These are phyloP conservation scores for Tineola bisselliella DNA, from an alignment of 2,888 invertebrate species.

Conservation along the genomic window DNA sequence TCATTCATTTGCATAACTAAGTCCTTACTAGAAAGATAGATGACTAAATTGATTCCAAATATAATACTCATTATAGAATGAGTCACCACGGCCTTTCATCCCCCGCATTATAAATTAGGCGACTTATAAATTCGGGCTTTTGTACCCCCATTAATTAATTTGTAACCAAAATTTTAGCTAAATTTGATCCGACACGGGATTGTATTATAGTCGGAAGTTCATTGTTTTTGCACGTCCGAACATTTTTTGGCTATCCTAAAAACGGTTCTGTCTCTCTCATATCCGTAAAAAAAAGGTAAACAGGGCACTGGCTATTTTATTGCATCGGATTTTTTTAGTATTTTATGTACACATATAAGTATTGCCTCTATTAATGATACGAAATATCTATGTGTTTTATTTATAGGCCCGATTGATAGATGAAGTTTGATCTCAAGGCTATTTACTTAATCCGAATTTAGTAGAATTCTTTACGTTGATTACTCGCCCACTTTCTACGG, in stretches of 20 bases:
- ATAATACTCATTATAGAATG: no score
- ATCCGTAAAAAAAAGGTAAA: neutral
- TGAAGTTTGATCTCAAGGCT: neutral
- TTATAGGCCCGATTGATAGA: neutral
- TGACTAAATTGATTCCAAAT: no score
- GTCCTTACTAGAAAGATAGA: no score
- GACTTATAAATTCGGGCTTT: no score
- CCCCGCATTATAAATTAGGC: no score
- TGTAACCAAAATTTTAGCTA: neutral
- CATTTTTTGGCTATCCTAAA: neutral
- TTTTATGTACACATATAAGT: neutral
- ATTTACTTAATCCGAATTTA: constrained; percentile 2
- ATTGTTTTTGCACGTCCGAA: neutral
- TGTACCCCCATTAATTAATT: neutral
- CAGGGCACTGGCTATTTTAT: neutral
- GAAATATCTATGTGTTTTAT: constrained; percentile 1
- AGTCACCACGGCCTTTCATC: no score
- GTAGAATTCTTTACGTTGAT: neutral
- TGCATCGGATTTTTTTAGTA: neutral
- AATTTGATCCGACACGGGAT: neutral
- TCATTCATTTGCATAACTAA: no score
- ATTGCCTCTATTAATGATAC: neutral
- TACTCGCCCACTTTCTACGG: neutral
- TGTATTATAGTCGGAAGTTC: neutral
- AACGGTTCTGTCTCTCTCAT: neutral